A percentile compares a stretch with the other conserved stretches of the same genome.
Conservation (phyloP, 2,113 vertebrate genomes). For the Mustela lutreola region DNA sequence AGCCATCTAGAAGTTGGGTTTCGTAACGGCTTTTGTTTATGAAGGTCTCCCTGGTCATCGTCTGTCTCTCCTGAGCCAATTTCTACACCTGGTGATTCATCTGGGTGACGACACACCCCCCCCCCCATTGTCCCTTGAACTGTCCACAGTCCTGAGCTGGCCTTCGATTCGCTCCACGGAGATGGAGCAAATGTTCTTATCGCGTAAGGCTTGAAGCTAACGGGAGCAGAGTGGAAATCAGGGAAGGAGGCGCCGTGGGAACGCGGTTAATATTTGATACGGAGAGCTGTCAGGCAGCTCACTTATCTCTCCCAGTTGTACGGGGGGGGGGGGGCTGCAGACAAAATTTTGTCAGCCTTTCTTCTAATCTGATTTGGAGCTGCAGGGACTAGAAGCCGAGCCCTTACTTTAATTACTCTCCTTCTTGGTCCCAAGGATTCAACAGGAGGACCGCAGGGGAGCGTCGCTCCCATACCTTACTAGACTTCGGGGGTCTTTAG, state of each 20-base stretch:
- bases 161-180: not conserved
- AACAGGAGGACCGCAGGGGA: not conserved
- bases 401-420: not conserved
- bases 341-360: not conserved
- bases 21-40: not conserved
- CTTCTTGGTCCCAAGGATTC: not conserved
- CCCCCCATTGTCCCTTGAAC: not conserved
- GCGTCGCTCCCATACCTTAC: not conserved
- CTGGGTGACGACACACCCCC: not conserved
- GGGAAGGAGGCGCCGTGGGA: not conserved
- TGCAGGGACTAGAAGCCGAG: not conserved
- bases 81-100: slow-evolving; percentile 45
- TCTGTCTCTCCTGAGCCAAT: not conserved
- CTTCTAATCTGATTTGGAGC: not conserved
- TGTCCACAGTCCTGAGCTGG: not conserved
- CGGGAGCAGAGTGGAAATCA: not conserved
- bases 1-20: not conserved
- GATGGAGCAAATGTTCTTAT: not conserved
- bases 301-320: not conserved
- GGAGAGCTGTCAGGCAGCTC: not conserved
- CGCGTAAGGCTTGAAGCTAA: not conserved
- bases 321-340: accelerated
- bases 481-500: slow-evolving; percentile 5
- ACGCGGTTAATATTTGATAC: not conserved
- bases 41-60: not conserved